phyloP scores from a whole-genome alignment of 2,113 vertebrate genomes.

The Anarrhichthys ocellatus region DNA sequence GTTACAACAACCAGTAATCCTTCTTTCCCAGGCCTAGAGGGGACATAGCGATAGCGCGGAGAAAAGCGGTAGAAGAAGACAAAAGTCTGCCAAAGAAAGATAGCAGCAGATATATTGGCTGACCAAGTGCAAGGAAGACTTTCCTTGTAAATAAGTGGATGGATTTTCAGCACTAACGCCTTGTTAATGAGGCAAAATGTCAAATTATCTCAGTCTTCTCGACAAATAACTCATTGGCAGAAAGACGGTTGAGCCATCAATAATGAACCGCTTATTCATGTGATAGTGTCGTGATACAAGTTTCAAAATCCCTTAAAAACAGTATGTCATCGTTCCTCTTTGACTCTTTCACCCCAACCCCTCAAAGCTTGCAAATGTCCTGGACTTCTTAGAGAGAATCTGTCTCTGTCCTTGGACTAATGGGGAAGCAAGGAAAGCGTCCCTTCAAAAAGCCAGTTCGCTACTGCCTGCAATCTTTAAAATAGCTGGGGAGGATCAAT shows the following conservation, averaged over 20 bases:
- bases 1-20: constrained; percentile 66
- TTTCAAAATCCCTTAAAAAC: constrained; percentile 14
- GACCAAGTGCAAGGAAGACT: constrained; percentile 22
- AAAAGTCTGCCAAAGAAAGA: constrained; percentile 38
- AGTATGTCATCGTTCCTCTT: not conserved
- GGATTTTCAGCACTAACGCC: constrained; percentile 19
- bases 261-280: constrained; percentile 7
- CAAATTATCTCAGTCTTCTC: constrained; percentile 30
- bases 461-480: constrained; percentile 73
- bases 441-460: constrained; percentile 70
- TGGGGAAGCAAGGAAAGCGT: constrained; percentile 50
- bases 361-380: constrained; percentile 51
- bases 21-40: constrained; percentile 45
- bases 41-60: constrained; percentile 43
- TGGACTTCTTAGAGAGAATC: constrained; percentile 29
- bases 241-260: not conserved
- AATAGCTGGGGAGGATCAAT: constrained; percentile 76
- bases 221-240: constrained; percentile 11
- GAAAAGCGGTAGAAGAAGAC: constrained; percentile 10
- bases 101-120: constrained; percentile 17
- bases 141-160: not conserved
- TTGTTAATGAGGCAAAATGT: constrained; percentile 36
- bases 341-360: constrained; percentile 1
- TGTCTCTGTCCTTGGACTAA: constrained; percentile 50
- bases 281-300: not conserved